Evolutionary conservation across 2,797 vertebrate genomes (phyloP), one percentile per base, ranked within the genome.

Genomic region (Mormyrops attenuatus): DNA sequence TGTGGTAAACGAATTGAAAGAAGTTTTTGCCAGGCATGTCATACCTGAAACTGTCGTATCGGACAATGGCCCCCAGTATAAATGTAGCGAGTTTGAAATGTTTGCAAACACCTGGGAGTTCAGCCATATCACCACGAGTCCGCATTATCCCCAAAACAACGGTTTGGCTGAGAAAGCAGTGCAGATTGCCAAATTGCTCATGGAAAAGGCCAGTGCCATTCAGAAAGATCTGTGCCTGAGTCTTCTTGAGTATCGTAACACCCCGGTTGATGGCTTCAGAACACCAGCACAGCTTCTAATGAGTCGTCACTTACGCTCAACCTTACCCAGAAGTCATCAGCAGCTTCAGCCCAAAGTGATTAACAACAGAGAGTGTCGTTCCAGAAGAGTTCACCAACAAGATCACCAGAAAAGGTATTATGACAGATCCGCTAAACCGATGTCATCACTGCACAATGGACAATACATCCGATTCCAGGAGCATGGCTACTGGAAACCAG

Each of bases 401-500:
- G 53, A 77, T 4, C 49, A 66, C 0, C 87, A 91, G 34, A 90
- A 88, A 3, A 13, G 17, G 8, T 89, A 91, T 50, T 90, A 91
- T 5, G n/a, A 92, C 87, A 91, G 57, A 49, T 89, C 66, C 4
- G 82, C 89, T 0, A 91, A 47, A 47, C 44, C 11, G 0, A 55
- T 90, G 17, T 0, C 11, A 8, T 17, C 89, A 50, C 88, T 26
- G 9, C 89, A 91, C 53, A 47, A 13, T 49, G 91, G 87, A 38
- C 44, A 90, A 38, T 0, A 0, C 4, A 85, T 90, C 11, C 17
- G 88, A 15, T 2, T 89, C n/a, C 89, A 90, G 11, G 88, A 89
- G 38, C 47, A 88, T 5, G 89, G 90, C 1, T 3, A 80, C 13
- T 92, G 89, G 92, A 92, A 92, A 38, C 91, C 90, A 82, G 91